A percentile compares a stretch with the other conserved stretches of the same genome.
phyloP scores from a whole-genome alignment of 2,888 invertebrate species.

The Nomada hirtipes region DNA sequence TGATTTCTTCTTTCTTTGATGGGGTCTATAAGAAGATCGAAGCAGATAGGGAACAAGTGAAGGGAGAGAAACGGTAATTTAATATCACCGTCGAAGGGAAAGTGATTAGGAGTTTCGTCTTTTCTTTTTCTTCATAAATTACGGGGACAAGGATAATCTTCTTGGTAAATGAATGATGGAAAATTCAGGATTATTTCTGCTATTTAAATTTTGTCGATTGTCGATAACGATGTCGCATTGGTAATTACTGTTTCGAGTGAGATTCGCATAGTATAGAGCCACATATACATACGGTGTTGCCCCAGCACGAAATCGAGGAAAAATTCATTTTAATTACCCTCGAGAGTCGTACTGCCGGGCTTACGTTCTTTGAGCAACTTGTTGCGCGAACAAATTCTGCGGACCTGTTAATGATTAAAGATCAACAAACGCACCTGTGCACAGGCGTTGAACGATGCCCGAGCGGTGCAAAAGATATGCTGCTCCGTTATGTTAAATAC shows the following conservation, averaged over 20 bases:
- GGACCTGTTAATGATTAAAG: constrained; percentile 8
- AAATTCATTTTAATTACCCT: constrained; percentile 12
- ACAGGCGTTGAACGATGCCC: neutral
- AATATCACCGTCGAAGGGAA: neutral
- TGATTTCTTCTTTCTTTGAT: neutral
- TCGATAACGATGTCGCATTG: constrained; percentile 9
- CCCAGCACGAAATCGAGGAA: neutral
- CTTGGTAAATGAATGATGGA: too few relatives aligned
- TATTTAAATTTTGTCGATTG: too few relatives aligned
- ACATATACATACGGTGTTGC: neutral
- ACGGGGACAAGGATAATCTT: too few relatives aligned
- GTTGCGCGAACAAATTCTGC: constrained; percentile 10
- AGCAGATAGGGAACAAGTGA: too few relatives aligned
- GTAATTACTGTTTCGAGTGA: neutral
- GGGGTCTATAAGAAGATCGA: too few relatives aligned
- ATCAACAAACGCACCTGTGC: neutral
- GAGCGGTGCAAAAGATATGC: neutral
- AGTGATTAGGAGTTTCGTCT: neutral
- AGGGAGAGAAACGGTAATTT: too few relatives aligned
- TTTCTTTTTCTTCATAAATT: too few relatives aligned
- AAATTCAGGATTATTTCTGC: too few relatives aligned
- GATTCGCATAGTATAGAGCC: neutral
- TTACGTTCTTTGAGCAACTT: constrained; percentile 8
- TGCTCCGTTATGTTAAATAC: neutral
- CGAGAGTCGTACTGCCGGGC: neutral